Evolutionary conservation across 2,797 vertebrate genomes (phyloP).

Genomic region (Pyrocephalus nanus): DNA sequence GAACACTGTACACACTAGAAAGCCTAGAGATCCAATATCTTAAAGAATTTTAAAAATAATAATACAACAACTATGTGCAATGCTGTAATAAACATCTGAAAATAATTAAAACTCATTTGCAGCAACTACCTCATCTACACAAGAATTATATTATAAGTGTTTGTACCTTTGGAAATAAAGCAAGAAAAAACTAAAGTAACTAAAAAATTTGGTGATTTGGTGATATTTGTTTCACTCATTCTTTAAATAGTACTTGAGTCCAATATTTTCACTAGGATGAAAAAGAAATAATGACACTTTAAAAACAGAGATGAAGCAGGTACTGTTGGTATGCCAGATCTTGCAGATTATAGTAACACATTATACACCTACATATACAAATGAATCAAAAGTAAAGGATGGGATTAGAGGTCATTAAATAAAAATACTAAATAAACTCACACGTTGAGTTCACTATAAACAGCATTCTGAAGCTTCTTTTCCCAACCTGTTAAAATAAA

Average conservation of each 20-base stretch:
- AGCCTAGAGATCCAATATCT: neutral
- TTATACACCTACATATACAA: neutral
- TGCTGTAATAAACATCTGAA: neutral
- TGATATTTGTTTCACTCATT: neutral
- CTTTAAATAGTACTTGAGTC: neutral
- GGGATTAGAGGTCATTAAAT: neutral
- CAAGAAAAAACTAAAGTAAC: neutral
- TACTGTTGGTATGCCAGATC: neutral
- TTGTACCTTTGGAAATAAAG: neutral
- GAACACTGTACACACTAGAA: neutral
- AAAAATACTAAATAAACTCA: conserved; percentile 78
- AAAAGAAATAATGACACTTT: neutral
- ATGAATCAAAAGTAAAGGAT: neutral
- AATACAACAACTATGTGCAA: neutral
- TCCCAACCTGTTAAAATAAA: conserved; percentile 89
- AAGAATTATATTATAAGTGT: neutral
- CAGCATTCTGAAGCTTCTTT: conserved; percentile 96
- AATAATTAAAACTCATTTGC: neutral
- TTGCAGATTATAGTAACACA: neutral
- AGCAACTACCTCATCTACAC: neutral
- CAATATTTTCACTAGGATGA: neutral
- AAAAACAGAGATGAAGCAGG: neutral
- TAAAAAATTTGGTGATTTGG: neutral
- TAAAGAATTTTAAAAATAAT: neutral
- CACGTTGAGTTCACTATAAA: conserved; percentile 94